phyloP scores from a whole-genome alignment of 2,797 vertebrate genomes.

The Pteronotus mesoamericanus region DNA sequence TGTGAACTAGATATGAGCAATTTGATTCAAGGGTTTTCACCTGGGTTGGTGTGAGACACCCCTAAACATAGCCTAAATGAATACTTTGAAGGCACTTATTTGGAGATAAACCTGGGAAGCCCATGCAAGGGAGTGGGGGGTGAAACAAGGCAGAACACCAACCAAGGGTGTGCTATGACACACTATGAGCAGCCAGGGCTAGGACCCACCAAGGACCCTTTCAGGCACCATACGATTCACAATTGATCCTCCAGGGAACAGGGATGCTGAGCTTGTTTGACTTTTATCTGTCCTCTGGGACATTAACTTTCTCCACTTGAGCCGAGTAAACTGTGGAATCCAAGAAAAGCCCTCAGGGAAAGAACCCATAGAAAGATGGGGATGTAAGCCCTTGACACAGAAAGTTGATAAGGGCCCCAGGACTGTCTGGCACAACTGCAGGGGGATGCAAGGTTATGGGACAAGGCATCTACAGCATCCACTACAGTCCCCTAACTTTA shows the following conservation, averaged over 20 bases:
- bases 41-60: not conserved
- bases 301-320: not conserved
- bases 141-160: not conserved
- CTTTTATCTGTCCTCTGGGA: not conserved
- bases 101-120: not conserved
- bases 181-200: not conserved
- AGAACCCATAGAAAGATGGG: not conserved
- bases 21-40: not conserved
- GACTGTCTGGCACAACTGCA: not conserved
- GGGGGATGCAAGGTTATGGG: not conserved
- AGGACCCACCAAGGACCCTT: not conserved
- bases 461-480: not conserved
- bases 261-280: not conserved
- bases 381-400: not conserved
- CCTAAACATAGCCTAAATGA: not conserved
- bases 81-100: not conserved
- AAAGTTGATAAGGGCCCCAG: not conserved
- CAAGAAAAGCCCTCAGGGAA: not conserved
- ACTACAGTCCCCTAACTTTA: not conserved
- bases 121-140: not conserved
- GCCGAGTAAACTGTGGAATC: not conserved
- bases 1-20: not conserved
- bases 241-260: not conserved
- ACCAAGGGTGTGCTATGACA: not conserved
- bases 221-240: not conserved